A percentile compares a stretch with the other conserved stretches of the same genome.
Conservation (phyloP, 2,113 vertebrate genomes). For the Dipodomys ordii region DNA sequence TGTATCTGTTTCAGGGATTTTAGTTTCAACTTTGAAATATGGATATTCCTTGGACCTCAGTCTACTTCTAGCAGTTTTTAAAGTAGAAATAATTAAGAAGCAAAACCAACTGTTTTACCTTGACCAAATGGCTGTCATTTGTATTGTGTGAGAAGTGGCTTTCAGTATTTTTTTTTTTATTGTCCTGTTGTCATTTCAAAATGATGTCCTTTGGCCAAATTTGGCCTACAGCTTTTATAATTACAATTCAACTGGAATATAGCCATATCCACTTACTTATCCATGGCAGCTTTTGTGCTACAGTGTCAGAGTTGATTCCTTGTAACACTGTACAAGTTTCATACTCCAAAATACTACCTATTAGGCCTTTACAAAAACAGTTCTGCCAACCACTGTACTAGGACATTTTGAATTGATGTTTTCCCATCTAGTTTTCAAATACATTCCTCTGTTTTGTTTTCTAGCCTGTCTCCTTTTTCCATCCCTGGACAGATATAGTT, state of each 20-base stretch:
- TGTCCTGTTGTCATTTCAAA: conserved; percentile 17
- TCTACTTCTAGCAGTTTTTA: neutral
- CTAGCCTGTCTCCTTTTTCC: neutral
- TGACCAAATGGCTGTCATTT: neutral
- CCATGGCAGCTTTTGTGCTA: neutral
- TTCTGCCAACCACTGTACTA: neutral
- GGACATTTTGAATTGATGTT: neutral
- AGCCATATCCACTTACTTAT: neutral
- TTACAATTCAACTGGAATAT: neutral
- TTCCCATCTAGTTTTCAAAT: neutral
- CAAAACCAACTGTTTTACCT: conserved; percentile 6
- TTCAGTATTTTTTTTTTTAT: conserved; percentile 15
- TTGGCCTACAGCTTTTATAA: neutral
- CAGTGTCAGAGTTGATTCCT: neutral
- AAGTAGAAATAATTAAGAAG: conserved; percentile 9
- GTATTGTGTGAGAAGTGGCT: conserved; percentile 23
- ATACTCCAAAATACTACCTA: neutral
- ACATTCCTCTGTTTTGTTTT: conserved; percentile 14
- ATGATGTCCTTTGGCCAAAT: neutral
- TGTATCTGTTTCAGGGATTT: neutral
- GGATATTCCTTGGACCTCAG: neutral
- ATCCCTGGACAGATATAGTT: neutral
- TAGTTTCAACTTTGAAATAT: neutral
- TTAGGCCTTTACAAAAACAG: neutral
- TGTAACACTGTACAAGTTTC: neutral